phyloP scores from a whole-genome alignment of 1,140 invertebrate genomes.

The Trichonephila clavata region DNA sequence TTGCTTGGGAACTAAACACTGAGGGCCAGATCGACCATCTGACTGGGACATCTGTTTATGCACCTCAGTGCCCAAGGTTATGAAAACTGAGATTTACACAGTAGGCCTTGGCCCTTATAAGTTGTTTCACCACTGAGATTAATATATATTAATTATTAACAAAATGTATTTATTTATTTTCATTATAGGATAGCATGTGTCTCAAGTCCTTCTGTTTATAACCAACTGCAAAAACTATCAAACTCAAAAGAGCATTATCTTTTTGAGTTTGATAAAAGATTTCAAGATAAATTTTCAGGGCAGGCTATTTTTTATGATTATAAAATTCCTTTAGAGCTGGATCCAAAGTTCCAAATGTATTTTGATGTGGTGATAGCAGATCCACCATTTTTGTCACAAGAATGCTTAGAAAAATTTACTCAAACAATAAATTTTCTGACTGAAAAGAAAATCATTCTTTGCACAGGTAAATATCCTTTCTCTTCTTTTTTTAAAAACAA shows the following conservation, averaged over 20 bases:
- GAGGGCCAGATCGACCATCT: too few relatives aligned
- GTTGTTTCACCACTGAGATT: background rate
- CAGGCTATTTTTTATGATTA: slow-evolving; percentile 95
- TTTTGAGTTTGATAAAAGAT: slow-evolving; percentile 84
- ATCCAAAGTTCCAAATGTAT: slow-evolving; percentile 83
- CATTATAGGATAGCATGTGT: slow-evolving; percentile 88
- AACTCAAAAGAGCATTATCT: slow-evolving; percentile 85
- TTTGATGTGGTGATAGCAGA: slow-evolving; percentile 95
- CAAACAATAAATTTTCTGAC: slow-evolving; percentile 88
- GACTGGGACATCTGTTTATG: too few relatives aligned
- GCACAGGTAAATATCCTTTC: slow-evolving; percentile 86
- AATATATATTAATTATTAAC: background rate
- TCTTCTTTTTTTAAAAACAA: too few relatives aligned
- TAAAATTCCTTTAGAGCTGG: slow-evolving; percentile 88
- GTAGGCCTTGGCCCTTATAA: too few relatives aligned
- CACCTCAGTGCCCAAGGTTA: too few relatives aligned
- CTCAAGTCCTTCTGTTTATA: slow-evolving; percentile 93
- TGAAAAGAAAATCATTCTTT: slow-evolving; percentile 92
- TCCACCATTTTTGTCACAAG: slow-evolving; percentile 96
- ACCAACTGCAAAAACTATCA: slow-evolving; percentile 81
- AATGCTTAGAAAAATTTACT: slow-evolving; percentile 93
- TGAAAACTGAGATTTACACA: too few relatives aligned
- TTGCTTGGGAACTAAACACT: too few relatives aligned
- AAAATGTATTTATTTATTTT: background rate
- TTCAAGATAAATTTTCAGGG: slow-evolving; percentile 85